phyloP scores from a whole-genome alignment of 2,888 invertebrate genomes.

The Sphecodes monilicornis region DNA sequence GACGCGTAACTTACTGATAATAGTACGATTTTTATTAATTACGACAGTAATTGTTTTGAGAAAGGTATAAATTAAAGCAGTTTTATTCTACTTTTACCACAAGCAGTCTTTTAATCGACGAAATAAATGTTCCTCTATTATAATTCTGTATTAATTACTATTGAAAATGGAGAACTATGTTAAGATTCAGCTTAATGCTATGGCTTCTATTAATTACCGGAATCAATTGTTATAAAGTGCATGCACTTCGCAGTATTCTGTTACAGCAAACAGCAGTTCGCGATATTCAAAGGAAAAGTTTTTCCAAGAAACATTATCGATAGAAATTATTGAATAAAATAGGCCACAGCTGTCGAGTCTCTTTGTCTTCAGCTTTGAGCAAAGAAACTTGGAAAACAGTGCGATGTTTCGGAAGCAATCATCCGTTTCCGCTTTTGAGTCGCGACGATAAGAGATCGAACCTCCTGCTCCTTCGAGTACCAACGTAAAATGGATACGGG shows the following conservation, averaged over 20 bases:
- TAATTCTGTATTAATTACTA: background rate
- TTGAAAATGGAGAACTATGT: background rate
- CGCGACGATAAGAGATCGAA: conserved; percentile 59
- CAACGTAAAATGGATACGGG: conserved; percentile 58
- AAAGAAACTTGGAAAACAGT: conserved; percentile 62
- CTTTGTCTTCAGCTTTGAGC: conserved; percentile 39
- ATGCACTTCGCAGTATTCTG: background rate
- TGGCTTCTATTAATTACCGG: background rate
- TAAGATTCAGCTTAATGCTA: background rate
- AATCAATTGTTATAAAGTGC: background rate
- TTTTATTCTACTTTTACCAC: background rate
- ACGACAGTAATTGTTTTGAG: too few relatives aligned
- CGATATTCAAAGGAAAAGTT: background rate
- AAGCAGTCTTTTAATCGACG: background rate
- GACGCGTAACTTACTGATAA: too few relatives aligned
- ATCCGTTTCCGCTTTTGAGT: conserved; percentile 67
- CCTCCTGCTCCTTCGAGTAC: conserved; percentile 58
- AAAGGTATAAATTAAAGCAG: background rate
- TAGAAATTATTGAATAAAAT: conserved; percentile 43
- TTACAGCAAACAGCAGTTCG: background rate
- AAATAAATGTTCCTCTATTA: background rate
- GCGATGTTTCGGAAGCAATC: conserved; percentile 73
- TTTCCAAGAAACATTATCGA: background rate
- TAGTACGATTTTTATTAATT: too few relatives aligned
- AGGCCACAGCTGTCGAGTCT: conserved; percentile 6